These are phyloP conservation scores for Sarcophaga subvicina DNA, from an alignment of 2,888 invertebrate species.

Conservation along the genomic window DNA sequence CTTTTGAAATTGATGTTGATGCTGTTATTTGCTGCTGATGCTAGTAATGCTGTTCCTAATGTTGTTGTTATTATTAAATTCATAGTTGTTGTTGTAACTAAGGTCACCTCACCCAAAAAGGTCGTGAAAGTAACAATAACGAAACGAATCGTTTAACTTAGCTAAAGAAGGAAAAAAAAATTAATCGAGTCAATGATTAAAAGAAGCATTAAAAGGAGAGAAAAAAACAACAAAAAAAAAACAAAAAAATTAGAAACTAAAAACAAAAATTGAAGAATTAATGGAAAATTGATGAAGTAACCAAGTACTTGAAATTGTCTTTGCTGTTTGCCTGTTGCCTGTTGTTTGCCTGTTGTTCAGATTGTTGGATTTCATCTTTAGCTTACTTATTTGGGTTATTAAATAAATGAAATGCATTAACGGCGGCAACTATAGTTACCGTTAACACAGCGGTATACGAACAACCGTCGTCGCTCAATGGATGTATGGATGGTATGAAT, in stretches of 20 bases:
- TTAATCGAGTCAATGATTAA: constrained; percentile 56
- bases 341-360: neutral
- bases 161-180: neutral
- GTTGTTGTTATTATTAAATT: constrained; percentile 30
- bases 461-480: neutral
- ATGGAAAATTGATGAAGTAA: constrained; percentile 55
- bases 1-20: constrained; percentile 41
- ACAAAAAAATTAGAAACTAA: neutral
- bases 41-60: constrained; percentile 1
- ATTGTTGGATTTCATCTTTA: neutral
- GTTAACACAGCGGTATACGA: constrained; percentile 41
- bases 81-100: constrained; percentile 35
- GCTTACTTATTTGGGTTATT: constrained; percentile 51
- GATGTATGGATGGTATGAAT: neutral
- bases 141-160: constrained; percentile 58
- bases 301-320: constrained; percentile 58
- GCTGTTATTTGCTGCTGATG: constrained; percentile 20
- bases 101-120: constrained; percentile 66
- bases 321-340: constrained; percentile 19
- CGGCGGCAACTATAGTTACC: constrained; percentile 16
- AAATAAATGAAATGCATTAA: constrained; percentile 56
- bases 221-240: neutral
- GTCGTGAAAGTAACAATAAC: constrained; percentile 64
- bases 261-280: constrained; percentile 8
- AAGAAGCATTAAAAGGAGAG: neutral